Evolutionary conservation across 2,113 vertebrate genomes (phyloP), one percentile per base, ranked within the genome.

Genomic region (Syrrhaptes paradoxus): DNA sequence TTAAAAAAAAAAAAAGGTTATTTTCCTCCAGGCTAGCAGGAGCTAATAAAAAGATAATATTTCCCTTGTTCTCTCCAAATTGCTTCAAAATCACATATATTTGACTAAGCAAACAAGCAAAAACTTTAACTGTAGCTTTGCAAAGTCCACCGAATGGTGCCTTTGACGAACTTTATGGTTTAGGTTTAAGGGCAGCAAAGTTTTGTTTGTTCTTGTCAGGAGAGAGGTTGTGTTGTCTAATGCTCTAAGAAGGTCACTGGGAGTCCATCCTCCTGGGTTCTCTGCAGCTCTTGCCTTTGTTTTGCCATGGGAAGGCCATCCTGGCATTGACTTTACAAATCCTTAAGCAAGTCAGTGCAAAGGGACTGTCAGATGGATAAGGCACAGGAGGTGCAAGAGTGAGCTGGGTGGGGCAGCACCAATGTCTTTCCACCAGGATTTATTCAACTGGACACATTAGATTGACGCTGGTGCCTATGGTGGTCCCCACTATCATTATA

Each of bases 1-100:
- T n/a, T 67, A 13, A 52, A 73, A 81, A 79, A 51, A 67, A 86
- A 59, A 43, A 21, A 10, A 67, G 8, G 13, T 46, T 83, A 21
- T 94, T 96, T 88, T 94, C 57, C 73, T 92, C 36, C 79, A 75
- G 75, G 79, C 52, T 51, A 93, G 17, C 55, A 74, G 85, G 13
- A 96, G 52, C 79, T 93, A 86, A 68, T 72, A 65, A 72, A 90
- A 90, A 78, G 28, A 46, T 31, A 90, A 1, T 75, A 89, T 93
- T 92, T 81, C 58, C 43, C 19, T 85, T 4, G 0, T 41, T 95
- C 57, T 65, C 22, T 52, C 72, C 55, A 84, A 86, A 75, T 36
- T 63, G 17, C 61, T 93, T 68, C 76, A 81, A 90, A 93, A 66
- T 84, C 38, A 32, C 41, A 43, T 20, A 19, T 29, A 67, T 48